phyloP scores from a whole-genome alignment of 23 tunicate species.

The Ciona savignyi region DNA sequence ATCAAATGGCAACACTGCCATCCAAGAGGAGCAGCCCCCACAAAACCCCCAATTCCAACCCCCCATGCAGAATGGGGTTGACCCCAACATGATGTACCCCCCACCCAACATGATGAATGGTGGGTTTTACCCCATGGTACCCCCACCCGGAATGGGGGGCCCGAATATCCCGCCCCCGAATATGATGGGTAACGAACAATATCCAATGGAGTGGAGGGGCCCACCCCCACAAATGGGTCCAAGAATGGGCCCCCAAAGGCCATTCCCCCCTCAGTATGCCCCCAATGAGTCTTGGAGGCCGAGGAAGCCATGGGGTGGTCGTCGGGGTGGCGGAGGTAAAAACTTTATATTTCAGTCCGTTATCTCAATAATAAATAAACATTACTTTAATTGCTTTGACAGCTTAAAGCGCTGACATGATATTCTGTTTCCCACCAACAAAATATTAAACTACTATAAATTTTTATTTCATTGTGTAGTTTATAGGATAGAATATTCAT shows the following conservation, averaged over 20 bases:
- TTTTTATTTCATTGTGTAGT: too few relatives aligned
- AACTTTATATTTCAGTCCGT: too few relatives aligned
- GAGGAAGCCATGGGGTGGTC: slow-evolving; percentile 29
- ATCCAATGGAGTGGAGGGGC: neutral
- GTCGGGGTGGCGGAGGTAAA: too few relatives aligned
- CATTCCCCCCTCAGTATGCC: slow-evolving; percentile 11
- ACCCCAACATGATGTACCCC: slow-evolving; percentile 29
- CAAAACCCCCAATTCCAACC: neutral
- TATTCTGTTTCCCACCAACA: too few relatives aligned
- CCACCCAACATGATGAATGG: slow-evolving; percentile 22
- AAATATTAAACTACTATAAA: too few relatives aligned
- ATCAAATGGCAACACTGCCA: neutral
- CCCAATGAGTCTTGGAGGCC: slow-evolving; percentile 28
- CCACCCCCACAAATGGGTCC: slow-evolving; percentile 9
- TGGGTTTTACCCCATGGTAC: slow-evolving; percentile 4
- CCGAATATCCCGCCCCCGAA: neutral
- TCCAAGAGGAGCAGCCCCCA: slow-evolving; percentile 9
- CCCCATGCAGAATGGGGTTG: slow-evolving; percentile 11
- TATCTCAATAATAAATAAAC: too few relatives aligned
- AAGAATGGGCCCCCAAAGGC: slow-evolving; percentile 7
- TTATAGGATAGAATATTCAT: too few relatives aligned
- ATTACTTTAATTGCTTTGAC: too few relatives aligned
- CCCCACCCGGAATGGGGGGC: slow-evolving; percentile 21
- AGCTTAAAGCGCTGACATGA: too few relatives aligned
- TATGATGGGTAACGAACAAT: neutral